phyloP scores from a whole-genome alignment of 2,113 vertebrate genomes.

The Lepus europaeus region DNA sequence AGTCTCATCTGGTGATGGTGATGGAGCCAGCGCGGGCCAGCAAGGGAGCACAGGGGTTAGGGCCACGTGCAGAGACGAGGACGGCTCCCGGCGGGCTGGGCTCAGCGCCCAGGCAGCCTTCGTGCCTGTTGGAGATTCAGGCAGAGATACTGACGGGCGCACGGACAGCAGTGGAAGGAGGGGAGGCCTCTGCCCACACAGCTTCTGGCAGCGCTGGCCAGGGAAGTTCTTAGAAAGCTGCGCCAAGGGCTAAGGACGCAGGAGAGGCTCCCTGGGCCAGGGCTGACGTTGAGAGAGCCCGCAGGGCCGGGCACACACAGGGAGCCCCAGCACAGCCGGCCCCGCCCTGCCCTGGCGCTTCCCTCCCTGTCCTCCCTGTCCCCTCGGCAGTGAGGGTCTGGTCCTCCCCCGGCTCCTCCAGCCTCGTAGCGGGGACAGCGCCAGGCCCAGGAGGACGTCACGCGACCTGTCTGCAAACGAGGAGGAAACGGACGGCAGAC shows the following conservation, averaged over 20 bases:
- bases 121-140: background rate
- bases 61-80: background rate
- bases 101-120: background rate
- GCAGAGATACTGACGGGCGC: background rate
- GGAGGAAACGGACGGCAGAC: background rate
- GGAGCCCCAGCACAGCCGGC: background rate
- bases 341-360: background rate
- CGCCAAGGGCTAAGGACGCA: too few relatives aligned
- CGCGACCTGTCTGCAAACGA: background rate
- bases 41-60: too few relatives aligned
- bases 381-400: background rate
- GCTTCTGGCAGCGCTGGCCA: too few relatives aligned
- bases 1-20: too few relatives aligned
- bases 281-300: too few relatives aligned
- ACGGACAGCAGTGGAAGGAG: rapidly evolving
- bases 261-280: too few relatives aligned
- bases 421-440: background rate
- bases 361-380: background rate
- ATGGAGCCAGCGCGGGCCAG: too few relatives aligned
- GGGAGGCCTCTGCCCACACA: rapidly evolving
- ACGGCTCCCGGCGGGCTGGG: rapidly evolving
- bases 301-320: background rate
- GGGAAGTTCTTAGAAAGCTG: too few relatives aligned
- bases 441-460: background rate
- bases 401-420: background rate